Evolutionary conservation across 2,797 vertebrate species (phyloP).

Genomic region (Thunnus albacares): DNA sequence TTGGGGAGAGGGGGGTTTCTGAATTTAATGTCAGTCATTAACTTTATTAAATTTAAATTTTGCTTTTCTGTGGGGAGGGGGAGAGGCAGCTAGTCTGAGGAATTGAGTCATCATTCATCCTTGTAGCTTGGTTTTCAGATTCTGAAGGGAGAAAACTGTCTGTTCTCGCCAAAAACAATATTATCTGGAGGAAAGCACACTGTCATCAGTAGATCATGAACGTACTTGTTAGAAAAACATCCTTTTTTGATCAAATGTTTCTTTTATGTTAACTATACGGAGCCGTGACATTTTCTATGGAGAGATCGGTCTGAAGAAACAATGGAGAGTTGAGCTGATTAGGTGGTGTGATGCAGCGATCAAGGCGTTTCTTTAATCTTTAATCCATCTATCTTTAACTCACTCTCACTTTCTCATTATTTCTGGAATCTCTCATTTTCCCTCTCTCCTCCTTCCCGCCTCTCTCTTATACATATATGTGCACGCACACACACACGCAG

Average conservation of each 20-base stretch:
- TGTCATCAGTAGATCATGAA: conserved; percentile 4
- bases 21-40: background rate
- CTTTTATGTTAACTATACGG: background rate
- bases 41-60: conserved; percentile 11
- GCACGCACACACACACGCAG: background rate
- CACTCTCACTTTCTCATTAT: conserved; percentile 27
- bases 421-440: conserved; percentile 17
- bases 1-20: background rate
- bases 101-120: background rate
- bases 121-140: background rate
- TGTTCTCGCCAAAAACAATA: background rate
- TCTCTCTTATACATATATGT: background rate
- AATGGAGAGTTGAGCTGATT: conserved; percentile 31
- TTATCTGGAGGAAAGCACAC: background rate
- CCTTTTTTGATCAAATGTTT: conserved; percentile 21
- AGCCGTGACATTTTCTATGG: background rate
- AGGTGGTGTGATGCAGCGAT: background rate
- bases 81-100: background rate
- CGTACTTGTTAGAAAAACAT: background rate
- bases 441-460: background rate
- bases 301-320: conserved; percentile 11
- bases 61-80: background rate
- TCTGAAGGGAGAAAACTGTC: background rate
- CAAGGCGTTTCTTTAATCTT: conserved; percentile 4
- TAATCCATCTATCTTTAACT: conserved; percentile 41